Evolutionary conservation across 23 tunicate species (phyloP).

Genomic region (Diplosoma virens): DNA sequence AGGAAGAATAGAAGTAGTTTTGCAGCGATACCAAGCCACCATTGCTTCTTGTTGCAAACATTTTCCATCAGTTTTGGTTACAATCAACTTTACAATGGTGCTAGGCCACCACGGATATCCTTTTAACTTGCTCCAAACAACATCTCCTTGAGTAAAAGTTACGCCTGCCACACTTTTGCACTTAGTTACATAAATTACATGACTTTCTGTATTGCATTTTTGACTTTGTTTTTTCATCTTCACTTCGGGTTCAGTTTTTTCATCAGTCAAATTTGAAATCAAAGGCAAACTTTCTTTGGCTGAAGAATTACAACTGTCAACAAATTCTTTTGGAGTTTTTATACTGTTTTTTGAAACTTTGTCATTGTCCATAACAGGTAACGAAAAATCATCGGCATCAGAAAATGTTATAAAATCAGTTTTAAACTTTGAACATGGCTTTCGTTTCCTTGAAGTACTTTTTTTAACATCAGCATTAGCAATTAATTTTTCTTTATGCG

Average conservation of each 20-base stretch:
- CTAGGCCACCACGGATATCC: slow-evolving; percentile 94
- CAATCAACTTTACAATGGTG: slow-evolving; percentile 32
- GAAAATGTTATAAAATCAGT: no score
- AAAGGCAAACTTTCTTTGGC: no score
- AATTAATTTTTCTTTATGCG: no score
- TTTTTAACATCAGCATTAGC: no score
- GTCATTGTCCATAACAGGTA: no score
- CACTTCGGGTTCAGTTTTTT: not conserved
- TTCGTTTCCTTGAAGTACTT: no score
- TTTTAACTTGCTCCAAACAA: slow-evolving; percentile 68
- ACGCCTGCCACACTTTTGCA: slow-evolving; percentile 60
- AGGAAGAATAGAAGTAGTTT: slow-evolving; percentile 50
- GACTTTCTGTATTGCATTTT: not conserved
- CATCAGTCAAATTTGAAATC: not conserved
- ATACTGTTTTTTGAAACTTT: no score
- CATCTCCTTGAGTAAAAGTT: slow-evolving; percentile 64
- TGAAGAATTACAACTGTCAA: no score
- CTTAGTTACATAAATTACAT: slow-evolving; percentile 32
- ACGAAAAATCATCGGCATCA: no score
- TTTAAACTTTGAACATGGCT: no score
- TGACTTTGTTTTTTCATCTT: not conserved
- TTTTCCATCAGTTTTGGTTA: slow-evolving; percentile 44
- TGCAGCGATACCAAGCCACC: slow-evolving; percentile 67
- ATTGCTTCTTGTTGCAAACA: slow-evolving; percentile 49
- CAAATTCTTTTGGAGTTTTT: no score